Percentiles rank a stretch among this genome's conserved stretches.
phyloP scores from a whole-genome alignment of 2,888 invertebrate species.

The Pristionchus japonicus region DNA sequence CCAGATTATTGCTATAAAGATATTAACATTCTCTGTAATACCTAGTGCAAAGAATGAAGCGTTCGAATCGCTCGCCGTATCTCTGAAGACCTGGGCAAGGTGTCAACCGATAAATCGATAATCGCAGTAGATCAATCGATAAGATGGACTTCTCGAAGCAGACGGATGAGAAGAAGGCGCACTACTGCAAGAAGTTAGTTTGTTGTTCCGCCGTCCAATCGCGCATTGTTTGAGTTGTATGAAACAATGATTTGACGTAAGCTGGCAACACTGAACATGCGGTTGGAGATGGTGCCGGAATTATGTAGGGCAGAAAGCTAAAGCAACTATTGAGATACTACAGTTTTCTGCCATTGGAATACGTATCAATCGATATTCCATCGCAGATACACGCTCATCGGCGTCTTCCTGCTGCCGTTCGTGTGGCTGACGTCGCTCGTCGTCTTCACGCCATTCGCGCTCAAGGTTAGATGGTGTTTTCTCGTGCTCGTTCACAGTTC shows the following conservation, averaged over 20 bases:
- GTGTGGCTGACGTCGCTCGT: slow-evolving; percentile 33
- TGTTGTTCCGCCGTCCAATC: not conserved
- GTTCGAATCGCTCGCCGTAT: not conserved
- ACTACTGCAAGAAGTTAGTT: slow-evolving; percentile 34
- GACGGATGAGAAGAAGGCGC: slow-evolving; percentile 31
- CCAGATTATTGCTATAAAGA: not conserved
- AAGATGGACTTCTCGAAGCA: slow-evolving; percentile 25
- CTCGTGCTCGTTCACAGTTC: too few relatives aligned
- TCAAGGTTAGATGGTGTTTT: not conserved
- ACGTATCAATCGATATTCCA: too few relatives aligned
- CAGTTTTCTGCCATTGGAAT: too few relatives aligned
- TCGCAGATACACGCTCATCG: slow-evolving; percentile 40
- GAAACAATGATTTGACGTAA: too few relatives aligned
- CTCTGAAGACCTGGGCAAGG: too few relatives aligned
- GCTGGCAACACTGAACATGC: too few relatives aligned
- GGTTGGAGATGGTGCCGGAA: too few relatives aligned
- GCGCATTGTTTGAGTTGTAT: not conserved
- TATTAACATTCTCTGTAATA: not conserved
- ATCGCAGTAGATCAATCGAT: not conserved
- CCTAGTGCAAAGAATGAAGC: not conserved
- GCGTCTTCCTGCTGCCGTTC: not conserved
- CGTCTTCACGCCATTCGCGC: slow-evolving; percentile 23
- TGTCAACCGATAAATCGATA: not conserved
- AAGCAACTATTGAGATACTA: too few relatives aligned
- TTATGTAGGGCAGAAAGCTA: too few relatives aligned